A percentile compares a stretch with the other conserved stretches of the same genome.
Evolutionary conservation across 2,888 invertebrate genomes (phyloP).

Genomic region (Eristalis pertinax): DNA sequence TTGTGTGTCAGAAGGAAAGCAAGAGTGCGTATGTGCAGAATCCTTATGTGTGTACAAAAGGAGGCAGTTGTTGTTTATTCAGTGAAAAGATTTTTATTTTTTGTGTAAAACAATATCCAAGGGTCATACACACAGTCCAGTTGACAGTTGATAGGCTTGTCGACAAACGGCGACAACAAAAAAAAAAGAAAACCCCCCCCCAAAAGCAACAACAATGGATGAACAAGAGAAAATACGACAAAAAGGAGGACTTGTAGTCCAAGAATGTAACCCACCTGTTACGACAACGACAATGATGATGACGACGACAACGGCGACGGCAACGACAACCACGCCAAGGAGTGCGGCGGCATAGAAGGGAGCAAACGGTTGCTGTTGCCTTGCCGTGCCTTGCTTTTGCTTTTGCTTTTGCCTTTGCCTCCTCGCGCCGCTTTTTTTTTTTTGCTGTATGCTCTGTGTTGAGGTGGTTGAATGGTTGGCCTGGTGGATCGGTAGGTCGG

Average conservation of each 20-base stretch:
- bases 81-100: not conserved
- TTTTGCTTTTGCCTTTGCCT: not conserved
- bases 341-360: conserved; percentile 35
- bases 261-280: conserved; percentile 69
- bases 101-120: conserved; percentile 19
- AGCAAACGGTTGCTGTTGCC: conserved; percentile 19
- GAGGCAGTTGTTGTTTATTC: conserved; percentile 11
- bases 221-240: conserved; percentile 11
- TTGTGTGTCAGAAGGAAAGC: conserved; percentile 20
- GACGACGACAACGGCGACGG: not conserved
- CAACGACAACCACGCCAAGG: not conserved
- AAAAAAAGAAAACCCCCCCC: too few relatives aligned
- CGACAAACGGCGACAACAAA: conserved; percentile 9
- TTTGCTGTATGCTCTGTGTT: not conserved
- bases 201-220: conserved; percentile 7
- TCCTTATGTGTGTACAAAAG: conserved; percentile 34
- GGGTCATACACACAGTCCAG: conserved; percentile 18
- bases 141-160: conserved; percentile 2
- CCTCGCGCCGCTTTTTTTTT: not conserved
- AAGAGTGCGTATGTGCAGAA: conserved; percentile 60
- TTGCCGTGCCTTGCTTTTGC: not conserved
- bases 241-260: conserved; percentile 23
- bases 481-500: not conserved
- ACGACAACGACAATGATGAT: conserved; percentile 38
- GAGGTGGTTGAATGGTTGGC: not conserved